Evolutionary conservation across 2,888 invertebrate species (phyloP), one percentile per base, ranked within the genome.

Genomic region (Thymelicus lineola): DNA sequence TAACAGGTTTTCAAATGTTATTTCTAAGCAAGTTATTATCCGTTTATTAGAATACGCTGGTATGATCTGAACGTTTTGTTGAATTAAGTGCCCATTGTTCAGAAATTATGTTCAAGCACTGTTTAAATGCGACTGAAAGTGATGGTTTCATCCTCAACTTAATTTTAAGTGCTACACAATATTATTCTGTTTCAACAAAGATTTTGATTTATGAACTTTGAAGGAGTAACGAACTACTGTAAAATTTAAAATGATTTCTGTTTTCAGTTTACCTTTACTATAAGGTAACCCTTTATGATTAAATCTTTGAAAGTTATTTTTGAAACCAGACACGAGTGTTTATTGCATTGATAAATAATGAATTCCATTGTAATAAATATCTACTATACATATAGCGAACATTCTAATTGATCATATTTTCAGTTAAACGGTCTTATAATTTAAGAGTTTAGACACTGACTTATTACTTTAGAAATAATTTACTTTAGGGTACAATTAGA

Each of bases 11-110:
- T 72, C 71, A 62, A 72, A 57, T 53, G 38, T 73, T 77, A 75
- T 76, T 74, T 75, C 66, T 67, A 73, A 75, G 72, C 73, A 70
- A 72, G 73, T 76, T 79, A 77, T 76, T 71, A 81, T 77, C 75
- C 74, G 69, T 70, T 60, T 76, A 59, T 48, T 63, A 67, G 75
- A 75, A 74, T 74, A 75, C 77, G 71, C 58, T 62, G 59, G 45
- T 48, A 65, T 65, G 60, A 67, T 58, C 48, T 71, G 42, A 50
- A 12, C 59, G 61, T 63, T 71, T 53, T 58, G 55, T 50, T 55
- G 61, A 61, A 55, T 61, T 68, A 68, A 61, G 63, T 63, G 63
- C 35, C 63, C 46, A 63, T 69, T 69, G 63, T 63, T 58, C 9
- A 42, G 48, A 38, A 63, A 69, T 58, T 63, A 69, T 62, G 62